Evolutionary conservation across 2,113 vertebrate genomes (phyloP).

Genomic region (Pagrus major): DNA sequence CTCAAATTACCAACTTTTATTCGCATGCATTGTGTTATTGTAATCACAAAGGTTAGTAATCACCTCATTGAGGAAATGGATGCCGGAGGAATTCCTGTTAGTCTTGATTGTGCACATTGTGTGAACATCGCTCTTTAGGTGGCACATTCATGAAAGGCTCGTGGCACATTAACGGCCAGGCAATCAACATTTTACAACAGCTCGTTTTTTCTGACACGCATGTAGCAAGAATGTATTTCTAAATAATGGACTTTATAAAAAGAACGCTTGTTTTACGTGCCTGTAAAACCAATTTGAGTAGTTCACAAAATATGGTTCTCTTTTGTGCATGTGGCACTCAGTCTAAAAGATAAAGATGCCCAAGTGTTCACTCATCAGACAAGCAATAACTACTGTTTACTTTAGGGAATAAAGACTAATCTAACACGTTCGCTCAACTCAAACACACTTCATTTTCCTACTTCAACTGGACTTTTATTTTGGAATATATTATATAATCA

Average conservation of each 20-base stretch:
- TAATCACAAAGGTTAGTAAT: constrained; percentile 52
- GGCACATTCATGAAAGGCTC: not conserved
- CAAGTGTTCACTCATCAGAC: too few species aligned
- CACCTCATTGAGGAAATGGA: constrained; percentile 31
- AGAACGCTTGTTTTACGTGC: not conserved
- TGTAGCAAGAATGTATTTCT: not conserved
- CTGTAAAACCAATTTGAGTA: not conserved
- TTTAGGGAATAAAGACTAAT: not conserved
- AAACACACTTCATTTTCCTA: not conserved
- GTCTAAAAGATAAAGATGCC: not conserved
- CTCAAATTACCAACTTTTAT: constrained; percentile 45
- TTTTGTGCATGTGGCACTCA: not conserved
- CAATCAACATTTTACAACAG: constrained; percentile 6
- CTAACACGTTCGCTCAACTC: not conserved
- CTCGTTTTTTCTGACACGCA: not conserved
- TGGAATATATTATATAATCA: not conserved
- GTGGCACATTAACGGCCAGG: not conserved
- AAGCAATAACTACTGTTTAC: not conserved
- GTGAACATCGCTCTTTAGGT: constrained; percentile 16
- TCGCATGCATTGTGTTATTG: constrained; percentile 38
- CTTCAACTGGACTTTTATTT: not conserved
- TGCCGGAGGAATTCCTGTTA: constrained; percentile 32
- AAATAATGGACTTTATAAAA: not conserved
- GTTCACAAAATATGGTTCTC: not conserved
- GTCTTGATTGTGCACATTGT: constrained; percentile 12